Base-by-base conservation (phyloP, 2,113 vertebrate genomes). In the Lepus americanus region DNA sequence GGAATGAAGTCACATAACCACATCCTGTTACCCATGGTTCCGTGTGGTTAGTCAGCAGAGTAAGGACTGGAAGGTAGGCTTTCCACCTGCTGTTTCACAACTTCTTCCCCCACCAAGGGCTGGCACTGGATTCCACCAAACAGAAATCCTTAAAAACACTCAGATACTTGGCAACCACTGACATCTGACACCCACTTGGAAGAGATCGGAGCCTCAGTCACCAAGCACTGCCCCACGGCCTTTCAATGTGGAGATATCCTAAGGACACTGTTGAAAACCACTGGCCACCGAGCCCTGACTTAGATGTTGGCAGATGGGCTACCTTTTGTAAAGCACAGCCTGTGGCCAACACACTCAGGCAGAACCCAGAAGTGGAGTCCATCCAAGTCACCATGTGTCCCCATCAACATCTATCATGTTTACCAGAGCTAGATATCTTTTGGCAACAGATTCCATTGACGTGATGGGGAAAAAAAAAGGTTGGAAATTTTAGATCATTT, bases 391-490 rank as follows among this genome's bases (percentile, higher is more conserved):
- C 49, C 77, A 79, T n/a, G 74, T 49, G 59, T 61, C 95, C 94
- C 92, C 73, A n/a, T 92, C 55, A 81, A 23, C 70, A 92, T 79
- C 72, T 25, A 80, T 92, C 84, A 66, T 79, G 55, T 93, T 95
- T 92, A 85, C 69, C 94, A 95, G 83, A 82, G 69, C 80, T 74
- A 16, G 63, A 61, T 92, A 88, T 92, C 87, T 88, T 84, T 86
- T 96, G 95, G 72, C 89, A 95, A 73, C 67, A 95, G 69, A 97
- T 23, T 95, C 77, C 29, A 95, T 67, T 96, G 94, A 84, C 3
- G 0, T 66, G 95, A 96, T 93, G 89, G 55, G 14, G 55, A 20
- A 87, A 97, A 96, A 92, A 87, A n/a, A 66, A 93, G 63, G 80
- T 78, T 67, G 1, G 17, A 67, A 92, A 98, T 95, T 95, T 93